Evolutionary conservation across 1,140 invertebrate genomes (phyloP).

Genomic region (Cataglyphis hispanica): DNA sequence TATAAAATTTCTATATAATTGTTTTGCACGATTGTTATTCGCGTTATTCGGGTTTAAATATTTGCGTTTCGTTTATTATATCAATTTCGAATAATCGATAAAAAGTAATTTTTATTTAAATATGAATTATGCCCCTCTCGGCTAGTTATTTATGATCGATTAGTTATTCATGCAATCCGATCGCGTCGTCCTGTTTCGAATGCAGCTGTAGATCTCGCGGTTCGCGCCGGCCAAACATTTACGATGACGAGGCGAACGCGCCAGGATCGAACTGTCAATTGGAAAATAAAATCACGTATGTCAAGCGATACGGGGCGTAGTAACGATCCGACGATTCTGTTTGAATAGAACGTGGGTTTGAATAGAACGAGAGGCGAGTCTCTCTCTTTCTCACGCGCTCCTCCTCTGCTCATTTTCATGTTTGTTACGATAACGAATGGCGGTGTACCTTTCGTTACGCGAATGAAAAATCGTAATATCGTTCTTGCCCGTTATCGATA

Average conservation of each 20-base stretch:
- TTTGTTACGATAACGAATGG: slow-evolving; percentile 62
- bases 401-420: slow-evolving; percentile 46
- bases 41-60: background rate
- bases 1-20: too few relatives aligned
- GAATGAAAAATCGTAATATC: slow-evolving; percentile 43
- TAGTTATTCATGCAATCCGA: background rate
- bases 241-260: slow-evolving; percentile 29
- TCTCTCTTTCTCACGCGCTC: slow-evolving; percentile 3
- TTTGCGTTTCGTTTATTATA: background rate
- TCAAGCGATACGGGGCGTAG: slow-evolving; percentile 37
- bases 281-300: slow-evolving; percentile 54
- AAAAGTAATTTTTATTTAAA: background rate
- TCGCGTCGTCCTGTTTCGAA: slow-evolving; percentile 14
- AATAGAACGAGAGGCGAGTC: slow-evolving; percentile 27
- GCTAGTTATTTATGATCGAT: background rate
- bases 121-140: background rate
- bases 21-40: background rate
- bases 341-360: slow-evolving; percentile 26
- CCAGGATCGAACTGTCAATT: slow-evolving; percentile 28
- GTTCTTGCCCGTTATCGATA: slow-evolving; percentile 50
- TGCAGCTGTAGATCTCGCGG: slow-evolving; percentile 27
- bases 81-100: background rate
- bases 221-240: slow-evolving; percentile 15
- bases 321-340: slow-evolving; percentile 51
- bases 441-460: background rate